A percentile compares a stretch with the other conserved stretches of the same genome.
These are phyloP conservation scores for Drepanosiphum platanoidis DNA, from an alignment of 2,888 invertebrate genomes.

Conservation along the genomic window DNA sequence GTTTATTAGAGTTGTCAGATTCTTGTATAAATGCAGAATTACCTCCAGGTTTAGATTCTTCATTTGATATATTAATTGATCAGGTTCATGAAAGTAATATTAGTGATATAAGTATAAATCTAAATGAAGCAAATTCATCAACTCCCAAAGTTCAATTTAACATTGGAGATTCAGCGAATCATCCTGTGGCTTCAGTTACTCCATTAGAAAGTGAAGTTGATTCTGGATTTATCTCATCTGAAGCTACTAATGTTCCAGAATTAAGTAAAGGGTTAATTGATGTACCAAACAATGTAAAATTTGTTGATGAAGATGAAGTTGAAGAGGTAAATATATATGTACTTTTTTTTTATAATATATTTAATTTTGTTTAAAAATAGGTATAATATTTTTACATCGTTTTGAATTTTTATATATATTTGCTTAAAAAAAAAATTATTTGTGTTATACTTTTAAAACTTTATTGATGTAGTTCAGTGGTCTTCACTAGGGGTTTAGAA, in stretches of 20 bases:
- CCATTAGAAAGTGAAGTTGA: constrained; percentile 65
- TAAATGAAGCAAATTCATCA: constrained; percentile 57
- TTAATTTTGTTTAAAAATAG: too few relatives aligned
- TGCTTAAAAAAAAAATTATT: too few relatives aligned
- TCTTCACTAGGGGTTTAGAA: too few relatives aligned
- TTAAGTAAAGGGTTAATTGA: constrained; percentile 63
- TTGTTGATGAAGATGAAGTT: constrained; percentile 59
- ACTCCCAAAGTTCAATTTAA: constrained; percentile 60
- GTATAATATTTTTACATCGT: too few relatives aligned
- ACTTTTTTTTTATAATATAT: neutral
- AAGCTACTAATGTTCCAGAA: constrained; percentile 64
- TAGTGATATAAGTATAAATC: constrained; percentile 38
- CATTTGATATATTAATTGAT: constrained; percentile 6
- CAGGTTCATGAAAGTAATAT: constrained; percentile 18
- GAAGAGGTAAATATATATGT: constrained; percentile 43
- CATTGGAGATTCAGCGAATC: constrained; percentile 58
- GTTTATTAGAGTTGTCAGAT: constrained; percentile 31
- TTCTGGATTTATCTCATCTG: constrained; percentile 66
- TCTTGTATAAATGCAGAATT: constrained; percentile 20
- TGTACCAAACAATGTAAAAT: constrained; percentile 44
- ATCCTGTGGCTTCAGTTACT: constrained; percentile 21
- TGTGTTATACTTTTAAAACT: too few relatives aligned
- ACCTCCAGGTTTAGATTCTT: neutral
- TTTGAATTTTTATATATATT: too few relatives aligned
- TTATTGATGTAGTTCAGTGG: too few relatives aligned